Conservation (phyloP, 53 echinoderm and acorn worm species). For the Astropecten irregularis region DNA sequence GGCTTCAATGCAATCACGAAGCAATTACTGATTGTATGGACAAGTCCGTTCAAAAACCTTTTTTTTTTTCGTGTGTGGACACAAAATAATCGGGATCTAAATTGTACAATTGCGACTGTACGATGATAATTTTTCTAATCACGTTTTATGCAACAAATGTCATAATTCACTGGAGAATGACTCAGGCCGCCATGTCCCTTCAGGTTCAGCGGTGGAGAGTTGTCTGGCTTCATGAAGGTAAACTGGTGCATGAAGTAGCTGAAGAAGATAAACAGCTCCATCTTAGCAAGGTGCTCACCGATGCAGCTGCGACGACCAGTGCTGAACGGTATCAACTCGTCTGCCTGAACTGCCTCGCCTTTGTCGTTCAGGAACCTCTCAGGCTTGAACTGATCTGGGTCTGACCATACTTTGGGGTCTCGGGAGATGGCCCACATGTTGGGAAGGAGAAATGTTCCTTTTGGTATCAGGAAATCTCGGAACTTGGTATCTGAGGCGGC, state of each 20-base stretch:
- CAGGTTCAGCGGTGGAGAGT: constrained; percentile 15
- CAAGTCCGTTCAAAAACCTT: no score
- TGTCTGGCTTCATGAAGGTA: constrained; percentile 56
- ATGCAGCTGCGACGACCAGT: constrained; percentile 61
- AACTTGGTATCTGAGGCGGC: not conserved
- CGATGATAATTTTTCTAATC: no score
- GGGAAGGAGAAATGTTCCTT: constrained; percentile 53
- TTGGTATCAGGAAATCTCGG: constrained; percentile 34
- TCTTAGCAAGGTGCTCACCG: constrained; percentile 69
- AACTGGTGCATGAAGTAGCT: constrained; percentile 58
- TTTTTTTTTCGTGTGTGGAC: no score
- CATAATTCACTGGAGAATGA: no score
- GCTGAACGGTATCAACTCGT: constrained; percentile 62
- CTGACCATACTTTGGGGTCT: constrained; percentile 48
- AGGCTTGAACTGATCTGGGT: constrained; percentile 56
- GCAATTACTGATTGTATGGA: no score
- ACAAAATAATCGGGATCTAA: no score
- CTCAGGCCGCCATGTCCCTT: constrained; percentile 36
- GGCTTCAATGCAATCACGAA: no score
- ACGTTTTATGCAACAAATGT: no score
- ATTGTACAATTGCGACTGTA: no score
- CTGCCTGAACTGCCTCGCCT: constrained; percentile 39
- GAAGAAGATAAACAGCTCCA: constrained; percentile 59
- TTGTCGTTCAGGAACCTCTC: constrained; percentile 59
- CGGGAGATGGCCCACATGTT: constrained; percentile 47